These are phyloP conservation scores for Ptychoptera contaminata DNA, from an alignment of 2,888 invertebrate genomes.

Conservation along the genomic window DNA sequence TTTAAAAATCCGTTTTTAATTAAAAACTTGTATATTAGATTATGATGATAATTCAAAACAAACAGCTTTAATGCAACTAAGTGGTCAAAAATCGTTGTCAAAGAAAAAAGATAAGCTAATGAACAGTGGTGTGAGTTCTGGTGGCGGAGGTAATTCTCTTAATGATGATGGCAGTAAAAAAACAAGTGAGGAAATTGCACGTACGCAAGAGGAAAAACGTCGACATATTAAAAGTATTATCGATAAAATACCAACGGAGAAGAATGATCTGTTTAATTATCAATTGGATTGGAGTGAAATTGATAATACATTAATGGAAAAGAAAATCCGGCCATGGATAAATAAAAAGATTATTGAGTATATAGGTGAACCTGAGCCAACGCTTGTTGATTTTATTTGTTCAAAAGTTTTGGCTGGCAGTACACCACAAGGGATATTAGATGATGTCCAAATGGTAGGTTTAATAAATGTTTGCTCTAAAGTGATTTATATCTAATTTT, in stretches of 20 bases:
- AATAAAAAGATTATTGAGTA: conserved; percentile 99
- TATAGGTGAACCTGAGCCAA: conserved; percentile 97
- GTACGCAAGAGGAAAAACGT: conserved; percentile 84
- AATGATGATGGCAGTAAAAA: conserved; percentile 25
- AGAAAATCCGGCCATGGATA: conserved; percentile 97
- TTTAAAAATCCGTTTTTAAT: background rate
- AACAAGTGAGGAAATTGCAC: conserved; percentile 43
- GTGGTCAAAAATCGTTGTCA: conserved; percentile 5
- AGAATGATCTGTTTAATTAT: conserved; percentile 90
- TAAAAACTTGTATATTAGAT: conserved; percentile 6
- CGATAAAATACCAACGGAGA: conserved; percentile 96
- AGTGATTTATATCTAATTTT: background rate
- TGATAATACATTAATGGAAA: conserved; percentile 72
- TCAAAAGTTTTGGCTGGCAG: conserved; percentile 91
- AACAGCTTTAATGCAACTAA: conserved; percentile 1
- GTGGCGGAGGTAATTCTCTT: conserved; percentile 12
- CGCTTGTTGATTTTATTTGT: conserved; percentile 98
- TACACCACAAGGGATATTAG: conserved; percentile 84
- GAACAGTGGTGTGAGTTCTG: conserved; percentile 25
- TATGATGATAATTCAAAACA: conserved; percentile 11
- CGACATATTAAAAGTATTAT: conserved; percentile 94
- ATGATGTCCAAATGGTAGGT: conserved; percentile 95
- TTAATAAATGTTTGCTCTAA: too few relatives aligned
- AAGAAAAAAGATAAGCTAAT: conserved; percentile 30
- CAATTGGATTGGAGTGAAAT: conserved; percentile 81